Evolutionary conservation across 2,797 vertebrate species (phyloP).

Genomic region (Labeo calbasu): DNA sequence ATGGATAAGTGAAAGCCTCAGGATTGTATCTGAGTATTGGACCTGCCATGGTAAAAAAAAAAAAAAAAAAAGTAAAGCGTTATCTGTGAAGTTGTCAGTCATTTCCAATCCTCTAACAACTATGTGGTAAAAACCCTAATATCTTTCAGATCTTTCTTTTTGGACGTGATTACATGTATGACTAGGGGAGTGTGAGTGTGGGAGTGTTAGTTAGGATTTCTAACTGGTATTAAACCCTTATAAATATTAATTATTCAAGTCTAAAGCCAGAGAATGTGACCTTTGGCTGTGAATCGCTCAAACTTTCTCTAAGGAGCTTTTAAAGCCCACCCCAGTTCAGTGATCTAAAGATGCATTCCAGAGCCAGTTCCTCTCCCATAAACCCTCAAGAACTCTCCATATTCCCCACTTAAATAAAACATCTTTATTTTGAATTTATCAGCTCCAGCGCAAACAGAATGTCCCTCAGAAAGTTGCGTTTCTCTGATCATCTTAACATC

Average conservation of each 20-base stretch:
- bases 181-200: conserved; percentile 14
- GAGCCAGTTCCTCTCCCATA: conserved; percentile 37
- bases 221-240: conserved; percentile 66
- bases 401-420: conserved; percentile 13
- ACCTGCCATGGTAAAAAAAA: background rate
- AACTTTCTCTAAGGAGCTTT: conserved; percentile 61
- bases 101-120: background rate
- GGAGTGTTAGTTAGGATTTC: conserved; percentile 50
- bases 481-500: background rate
- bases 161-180: conserved; percentile 8
- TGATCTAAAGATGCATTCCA: conserved; percentile 61
- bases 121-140: background rate
- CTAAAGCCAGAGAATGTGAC: conserved; percentile 67
- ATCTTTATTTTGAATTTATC: conserved; percentile 9
- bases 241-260: conserved; percentile 69
- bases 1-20: background rate
- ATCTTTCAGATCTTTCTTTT: background rate
- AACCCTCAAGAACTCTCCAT: conserved; percentile 24
- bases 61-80: background rate
- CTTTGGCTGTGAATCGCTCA: conserved; percentile 65
- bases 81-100: background rate
- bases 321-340: conserved; percentile 63
- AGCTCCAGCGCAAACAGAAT: background rate
- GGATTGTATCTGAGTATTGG: background rate
- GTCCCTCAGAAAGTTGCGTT: background rate